phyloP scores from a whole-genome alignment of 2,797 vertebrate species.

The Zalophus californianus region DNA sequence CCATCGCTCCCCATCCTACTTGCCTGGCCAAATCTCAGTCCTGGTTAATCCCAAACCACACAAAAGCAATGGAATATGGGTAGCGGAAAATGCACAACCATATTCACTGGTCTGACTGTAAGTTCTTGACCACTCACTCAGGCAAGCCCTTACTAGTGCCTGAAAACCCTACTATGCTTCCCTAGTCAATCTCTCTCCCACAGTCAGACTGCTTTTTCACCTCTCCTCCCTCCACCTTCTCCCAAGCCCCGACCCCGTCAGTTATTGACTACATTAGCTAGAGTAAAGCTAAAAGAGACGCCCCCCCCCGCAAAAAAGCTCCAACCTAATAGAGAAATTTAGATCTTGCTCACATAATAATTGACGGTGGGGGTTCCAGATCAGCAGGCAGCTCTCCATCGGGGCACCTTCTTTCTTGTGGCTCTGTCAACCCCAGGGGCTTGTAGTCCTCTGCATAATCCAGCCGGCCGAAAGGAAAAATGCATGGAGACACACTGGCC shows the following conservation, averaged over 20 bases:
- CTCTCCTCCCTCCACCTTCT: background rate
- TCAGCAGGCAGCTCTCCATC: background rate
- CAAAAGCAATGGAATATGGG: background rate
- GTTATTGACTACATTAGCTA: background rate
- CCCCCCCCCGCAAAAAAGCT: background rate
- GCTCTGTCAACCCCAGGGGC: background rate
- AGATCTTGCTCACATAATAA: conserved; percentile 17
- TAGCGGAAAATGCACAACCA: background rate
- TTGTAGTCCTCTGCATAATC: background rate
- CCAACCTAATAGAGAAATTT: background rate
- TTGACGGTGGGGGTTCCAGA: background rate
- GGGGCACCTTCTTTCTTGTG: background rate
- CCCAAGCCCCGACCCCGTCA: background rate
- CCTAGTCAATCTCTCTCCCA: background rate
- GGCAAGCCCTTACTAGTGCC: background rate
- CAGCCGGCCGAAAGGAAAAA: conserved; percentile 23
- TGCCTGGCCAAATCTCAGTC: background rate
- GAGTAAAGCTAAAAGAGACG: background rate
- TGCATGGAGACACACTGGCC: background rate
- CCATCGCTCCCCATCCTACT: background rate
- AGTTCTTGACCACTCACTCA: background rate
- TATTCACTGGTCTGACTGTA: background rate
- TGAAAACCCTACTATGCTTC: background rate
- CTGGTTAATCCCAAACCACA: background rate
- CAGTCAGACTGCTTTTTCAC: background rate